Percentiles rank a stretch among this genome's conserved stretches.
These are phyloP conservation scores for Halesus radiatus DNA, from an alignment of 1,140 invertebrate genomes.

Conservation along the genomic window DNA sequence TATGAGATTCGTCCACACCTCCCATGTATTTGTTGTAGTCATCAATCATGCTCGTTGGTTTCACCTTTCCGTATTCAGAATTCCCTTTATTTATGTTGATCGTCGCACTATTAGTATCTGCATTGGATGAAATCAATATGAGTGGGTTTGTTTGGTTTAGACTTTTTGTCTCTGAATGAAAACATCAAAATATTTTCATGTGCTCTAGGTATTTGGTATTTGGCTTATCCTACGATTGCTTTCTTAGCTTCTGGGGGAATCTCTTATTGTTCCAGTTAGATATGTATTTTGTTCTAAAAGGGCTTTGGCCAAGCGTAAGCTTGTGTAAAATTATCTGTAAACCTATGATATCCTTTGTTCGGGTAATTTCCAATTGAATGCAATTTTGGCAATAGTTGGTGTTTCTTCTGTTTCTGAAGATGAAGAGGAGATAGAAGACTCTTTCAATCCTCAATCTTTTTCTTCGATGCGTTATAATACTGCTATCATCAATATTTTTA, in stretches of 20 bases:
- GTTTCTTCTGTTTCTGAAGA: constrained; percentile 42
- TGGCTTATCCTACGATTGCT: constrained; percentile 45
- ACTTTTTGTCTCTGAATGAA: constrained; percentile 50
- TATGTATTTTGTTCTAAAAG: constrained; percentile 48
- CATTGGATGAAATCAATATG: constrained; percentile 49
- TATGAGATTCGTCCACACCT: constrained; percentile 53
- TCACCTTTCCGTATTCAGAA: constrained; percentile 44
- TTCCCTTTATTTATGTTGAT: constrained; percentile 47
- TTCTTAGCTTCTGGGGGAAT: constrained; percentile 46
- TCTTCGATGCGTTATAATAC: constrained; percentile 36
- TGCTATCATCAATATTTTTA: constrained; percentile 38
- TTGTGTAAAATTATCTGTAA: constrained; percentile 56
- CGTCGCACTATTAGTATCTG: constrained; percentile 43
- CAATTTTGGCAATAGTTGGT: constrained; percentile 48
- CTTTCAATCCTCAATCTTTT: constrained; percentile 38
- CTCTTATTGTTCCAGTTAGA: constrained; percentile 54
- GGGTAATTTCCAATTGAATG: constrained; percentile 58
- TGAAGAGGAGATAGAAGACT: constrained; percentile 42
- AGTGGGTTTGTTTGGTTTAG: constrained; percentile 43
- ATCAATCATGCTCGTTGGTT: constrained; percentile 51
- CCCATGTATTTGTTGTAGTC: constrained; percentile 49
- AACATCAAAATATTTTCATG: constrained; percentile 48
- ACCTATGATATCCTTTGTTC: constrained; percentile 59
- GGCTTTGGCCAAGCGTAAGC: constrained; percentile 48
- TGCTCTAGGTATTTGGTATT: constrained; percentile 43